Evolutionary conservation across 1,140 invertebrate species (phyloP), one percentile per base, ranked within the genome.

Genomic region (Tigriopus japonicus): DNA sequence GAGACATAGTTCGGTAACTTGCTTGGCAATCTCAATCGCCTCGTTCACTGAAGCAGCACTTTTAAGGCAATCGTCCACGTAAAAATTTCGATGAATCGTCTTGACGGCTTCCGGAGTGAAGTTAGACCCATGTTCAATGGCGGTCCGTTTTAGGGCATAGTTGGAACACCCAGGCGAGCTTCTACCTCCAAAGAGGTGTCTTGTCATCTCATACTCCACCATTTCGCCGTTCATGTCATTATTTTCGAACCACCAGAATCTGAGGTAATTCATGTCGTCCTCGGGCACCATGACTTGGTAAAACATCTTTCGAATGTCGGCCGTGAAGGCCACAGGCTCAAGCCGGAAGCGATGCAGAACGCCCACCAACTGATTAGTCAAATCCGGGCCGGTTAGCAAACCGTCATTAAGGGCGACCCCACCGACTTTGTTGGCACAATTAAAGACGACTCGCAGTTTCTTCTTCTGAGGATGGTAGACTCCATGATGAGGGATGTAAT

Each of bases 271-370:
- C 10, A 17, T 35, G n/a, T 56, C 55, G 1, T 35, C 23, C 1
- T 40, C 9, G 14, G 55, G 55, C 1, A 56, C 55, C 13, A 7
- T 35, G 24, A 56, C 54, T 41, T 67, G 66, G 24, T 68, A 60
- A 24, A 67, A 69, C 68, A 69, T 69, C 0, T 23, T n/a, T 42
- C 65, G 62, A 3, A 70, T 65, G 60, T 69, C 67, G 1, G 63
- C 65, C 7, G 52, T 60, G 12, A 71, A 42, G 2, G 66, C 67
- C 6, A 69, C 59, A 6, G 12, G 53, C 12, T 62, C 53, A 17
- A 64, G 12, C 0, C 69, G 59, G 56, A 70, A 69, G 19, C 67
- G 58, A 40, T 65, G 65, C 1, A 70, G 63, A n/a, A 69, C 66
- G 3, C 64, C 68, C 0, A 63, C 12, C 3, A 69, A 56, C 3